Conservation (phyloP, 1,140 invertebrate genomes). For the Charaxes varanes region DNA sequence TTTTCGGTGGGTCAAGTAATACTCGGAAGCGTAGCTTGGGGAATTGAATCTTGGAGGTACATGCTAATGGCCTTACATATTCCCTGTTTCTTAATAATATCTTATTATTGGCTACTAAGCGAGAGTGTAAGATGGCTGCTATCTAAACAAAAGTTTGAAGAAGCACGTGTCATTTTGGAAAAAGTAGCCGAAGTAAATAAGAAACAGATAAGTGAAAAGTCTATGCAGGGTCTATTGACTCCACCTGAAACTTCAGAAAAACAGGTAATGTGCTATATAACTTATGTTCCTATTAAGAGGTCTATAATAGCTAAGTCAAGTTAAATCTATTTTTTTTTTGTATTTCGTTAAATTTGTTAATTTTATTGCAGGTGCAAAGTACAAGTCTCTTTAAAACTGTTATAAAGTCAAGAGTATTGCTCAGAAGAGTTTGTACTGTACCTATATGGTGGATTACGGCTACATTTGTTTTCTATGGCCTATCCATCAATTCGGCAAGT, state of each 20-base stretch:
- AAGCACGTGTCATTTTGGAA: slow-evolving; percentile 76
- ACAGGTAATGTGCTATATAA: too few species aligned
- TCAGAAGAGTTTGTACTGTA: slow-evolving; percentile 77
- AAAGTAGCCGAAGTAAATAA: slow-evolving; percentile 66
- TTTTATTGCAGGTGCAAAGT: slow-evolving; percentile 15
- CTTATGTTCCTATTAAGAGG: too few species aligned
- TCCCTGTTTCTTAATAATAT: slow-evolving; percentile 78
- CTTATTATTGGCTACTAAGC: slow-evolving; percentile 76
- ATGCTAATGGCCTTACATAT: slow-evolving; percentile 80
- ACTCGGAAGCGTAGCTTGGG: slow-evolving; percentile 79
- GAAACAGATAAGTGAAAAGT: slow-evolving; percentile 16
- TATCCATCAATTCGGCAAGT: slow-evolving; percentile 85
- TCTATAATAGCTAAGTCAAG: too few species aligned
- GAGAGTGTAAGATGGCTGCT: slow-evolving; percentile 86
- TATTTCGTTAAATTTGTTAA: too few species aligned
- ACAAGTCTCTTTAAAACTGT: slow-evolving; percentile 62
- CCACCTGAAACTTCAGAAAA: not conserved
- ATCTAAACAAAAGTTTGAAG: slow-evolving; percentile 78
- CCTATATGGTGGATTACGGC: slow-evolving; percentile 82
- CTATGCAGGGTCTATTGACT: slow-evolving; percentile 6
- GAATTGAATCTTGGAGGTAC: slow-evolving; percentile 79
- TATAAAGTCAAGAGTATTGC: slow-evolving; percentile 71
- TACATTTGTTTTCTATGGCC: slow-evolving; percentile 85
- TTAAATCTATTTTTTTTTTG: too few species aligned
- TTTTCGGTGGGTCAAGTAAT: slow-evolving; percentile 82